phyloP scores from a whole-genome alignment of 1,140 invertebrate species.

The Anastatus disparis region DNA sequence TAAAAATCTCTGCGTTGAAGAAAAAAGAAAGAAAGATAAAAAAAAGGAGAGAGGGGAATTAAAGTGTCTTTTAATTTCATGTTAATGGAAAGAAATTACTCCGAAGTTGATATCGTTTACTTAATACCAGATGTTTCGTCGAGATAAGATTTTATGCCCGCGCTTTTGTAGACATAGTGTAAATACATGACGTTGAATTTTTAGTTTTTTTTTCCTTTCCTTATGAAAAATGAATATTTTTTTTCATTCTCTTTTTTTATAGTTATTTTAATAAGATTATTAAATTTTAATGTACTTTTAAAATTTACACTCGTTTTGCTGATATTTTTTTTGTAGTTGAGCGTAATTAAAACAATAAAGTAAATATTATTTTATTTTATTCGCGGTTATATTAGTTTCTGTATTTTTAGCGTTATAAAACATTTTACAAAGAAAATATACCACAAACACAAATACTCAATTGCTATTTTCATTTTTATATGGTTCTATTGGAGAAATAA shows the following conservation, averaged over 20 bases:
- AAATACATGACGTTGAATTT: not conserved
- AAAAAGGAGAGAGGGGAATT: not conserved
- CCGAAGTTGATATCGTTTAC: not conserved
- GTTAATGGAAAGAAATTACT: constrained; percentile 13
- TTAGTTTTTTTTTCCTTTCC: not conserved
- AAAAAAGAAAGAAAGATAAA: not conserved
- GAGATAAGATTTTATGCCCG: not conserved
- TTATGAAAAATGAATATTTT: not conserved
- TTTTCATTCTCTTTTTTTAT: not conserved
- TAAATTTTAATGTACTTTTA: not conserved
- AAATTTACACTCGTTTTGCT: too few species aligned
- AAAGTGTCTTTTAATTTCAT: constrained; percentile 8
- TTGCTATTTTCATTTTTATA: too few species aligned
- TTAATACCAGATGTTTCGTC: not conserved
- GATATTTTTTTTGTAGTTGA: too few species aligned
- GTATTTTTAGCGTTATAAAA: too few species aligned
- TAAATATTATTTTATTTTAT: too few species aligned
- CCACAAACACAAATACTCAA: too few species aligned
- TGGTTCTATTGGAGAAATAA: too few species aligned
- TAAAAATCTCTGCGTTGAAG: too few species aligned
- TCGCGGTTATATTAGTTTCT: too few species aligned
- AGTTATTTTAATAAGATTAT: not conserved
- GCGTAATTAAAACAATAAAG: too few species aligned
- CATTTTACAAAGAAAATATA: too few species aligned
- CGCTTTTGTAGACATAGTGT: not conserved